These are phyloP conservation scores for Phania funesta DNA, from an alignment of 2,888 invertebrate genomes.

Conservation along the genomic window DNA sequence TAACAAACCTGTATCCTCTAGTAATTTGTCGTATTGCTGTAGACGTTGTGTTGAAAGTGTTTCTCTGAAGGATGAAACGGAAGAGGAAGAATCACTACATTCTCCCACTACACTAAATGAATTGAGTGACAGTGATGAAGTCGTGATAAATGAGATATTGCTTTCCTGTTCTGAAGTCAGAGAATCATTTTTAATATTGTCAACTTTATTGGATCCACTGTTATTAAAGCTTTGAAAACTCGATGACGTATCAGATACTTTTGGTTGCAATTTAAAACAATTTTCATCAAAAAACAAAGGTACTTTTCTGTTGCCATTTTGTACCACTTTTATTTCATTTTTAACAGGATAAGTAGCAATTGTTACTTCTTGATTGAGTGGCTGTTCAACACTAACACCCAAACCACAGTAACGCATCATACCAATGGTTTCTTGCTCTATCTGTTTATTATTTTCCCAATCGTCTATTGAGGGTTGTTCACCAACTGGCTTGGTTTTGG, in stretches of 20 bases:
- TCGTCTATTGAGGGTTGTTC: conserved; percentile 74
- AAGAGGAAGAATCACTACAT: conserved; percentile 3
- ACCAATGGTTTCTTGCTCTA: conserved; percentile 74
- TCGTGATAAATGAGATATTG: conserved; percentile 1
- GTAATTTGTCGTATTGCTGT: conserved; percentile 43
- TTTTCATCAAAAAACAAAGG: conserved; percentile 73
- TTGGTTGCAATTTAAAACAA: conserved; percentile 71
- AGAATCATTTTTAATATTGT: conserved; percentile 4
- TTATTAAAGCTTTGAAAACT: conserved; percentile 38
- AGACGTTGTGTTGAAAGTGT: not conserved
- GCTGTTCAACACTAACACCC: conserved; percentile 71
- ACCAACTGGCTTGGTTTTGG: conserved; percentile 74
- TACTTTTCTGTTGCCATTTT: conserved; percentile 70
- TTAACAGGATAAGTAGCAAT: conserved; percentile 69
- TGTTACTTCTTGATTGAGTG: conserved; percentile 65
- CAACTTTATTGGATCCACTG: not conserved
- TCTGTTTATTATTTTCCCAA: conserved; percentile 72
- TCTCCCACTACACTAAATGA: conserved; percentile 11
- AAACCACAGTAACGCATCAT: conserved; percentile 76
- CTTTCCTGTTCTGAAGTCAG: not conserved
- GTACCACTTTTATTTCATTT: conserved; percentile 68
- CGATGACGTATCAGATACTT: conserved; percentile 23
- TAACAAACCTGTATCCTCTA: conserved; percentile 22
- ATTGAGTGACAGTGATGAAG: conserved; percentile 20
- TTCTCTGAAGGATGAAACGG: not conserved